Evolutionary conservation across 2,797 vertebrate genomes (phyloP), one percentile per base, ranked within the genome.

Genomic region (Sebastiscus tertius): DNA sequence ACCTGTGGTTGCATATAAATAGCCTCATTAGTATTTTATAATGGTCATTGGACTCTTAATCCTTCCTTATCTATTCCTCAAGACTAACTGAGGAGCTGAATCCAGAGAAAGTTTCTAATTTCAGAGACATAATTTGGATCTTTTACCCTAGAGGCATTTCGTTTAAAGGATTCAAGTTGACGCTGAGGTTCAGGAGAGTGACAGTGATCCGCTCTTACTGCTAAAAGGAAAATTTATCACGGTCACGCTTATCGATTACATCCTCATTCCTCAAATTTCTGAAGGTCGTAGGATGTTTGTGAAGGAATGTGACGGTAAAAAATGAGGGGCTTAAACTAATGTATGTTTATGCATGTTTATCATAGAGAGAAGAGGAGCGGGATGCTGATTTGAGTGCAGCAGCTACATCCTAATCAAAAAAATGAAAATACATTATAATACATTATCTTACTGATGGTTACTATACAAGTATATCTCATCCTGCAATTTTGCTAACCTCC

Each of bases 1-100:
- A 92, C 87, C 89, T 77, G 79, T 90, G 89, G 86, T 88, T 92
- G 92, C 92, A 94, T 94, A 93, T 94, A 93, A 92, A 94, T 94
- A 91, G 89, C 89, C 89, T 93, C 90, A 94, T 94, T 94, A 93
- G 88, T 85, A 80, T 92, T 90, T 92, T 72, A 77, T 81, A 79
- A 49, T 84, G 81, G 83, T 84, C 85, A 87, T 62, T 84, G 71
- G 75, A 71, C 31, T 87, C 82, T 77, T 88, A 91, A 91, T 92
- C 90, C 84, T 68, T 77, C 52, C 79, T 88, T 92, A 90, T 92
- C 89, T 77, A n/a, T 83, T 86, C 79, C 82, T 75, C 5, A 33
- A 75, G 71, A 89, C 60, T 76, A 72, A 87, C 71, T 46, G 55
- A 84, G 69, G 76, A 82, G 76, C 70, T 63, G 69, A 81, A 83